Percentiles rank a stretch among this genome's conserved stretches.
Conservation (phyloP, 2,888 invertebrate genomes). For the Agapostemon virescens region DNA sequence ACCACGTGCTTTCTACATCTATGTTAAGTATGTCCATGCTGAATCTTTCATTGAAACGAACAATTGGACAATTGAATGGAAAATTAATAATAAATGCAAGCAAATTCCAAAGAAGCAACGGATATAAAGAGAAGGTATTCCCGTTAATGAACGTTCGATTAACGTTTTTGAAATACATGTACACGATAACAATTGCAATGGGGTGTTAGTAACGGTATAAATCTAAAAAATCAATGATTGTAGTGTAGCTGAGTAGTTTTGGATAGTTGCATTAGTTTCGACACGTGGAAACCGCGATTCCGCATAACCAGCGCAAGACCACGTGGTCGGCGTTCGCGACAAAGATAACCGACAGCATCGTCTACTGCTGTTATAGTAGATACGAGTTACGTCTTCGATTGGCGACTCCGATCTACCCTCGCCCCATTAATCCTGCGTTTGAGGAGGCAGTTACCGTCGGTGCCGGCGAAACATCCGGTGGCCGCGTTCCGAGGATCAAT, state of each 20-base stretch:
- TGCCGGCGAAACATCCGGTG: constrained; percentile 15
- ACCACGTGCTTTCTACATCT: too few relatives aligned
- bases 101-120: neutral
- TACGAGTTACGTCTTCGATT: neutral
- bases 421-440: neutral
- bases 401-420: neutral
- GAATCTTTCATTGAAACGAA: too few relatives aligned
- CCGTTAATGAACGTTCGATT: too few relatives aligned
- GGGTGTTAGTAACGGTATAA: neutral
- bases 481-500: constrained; percentile 37
- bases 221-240: neutral
- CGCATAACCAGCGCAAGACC: neutral
- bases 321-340: constrained; percentile 2
- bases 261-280: neutral
- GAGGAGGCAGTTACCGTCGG: neutral
- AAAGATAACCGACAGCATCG: too few relatives aligned
- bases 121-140: neutral
- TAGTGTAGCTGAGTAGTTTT: neutral
- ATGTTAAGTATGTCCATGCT: too few relatives aligned
- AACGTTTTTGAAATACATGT: neutral
- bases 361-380: neutral
- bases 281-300: neutral
- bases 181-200: neutral
- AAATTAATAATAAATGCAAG: too few relatives aligned
- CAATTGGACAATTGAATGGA: too few relatives aligned